Percentiles rank a stretch among this genome's conserved stretches.
Conservation (phyloP, 2,888 invertebrate genomes). For the Lasioglossum morio region DNA sequence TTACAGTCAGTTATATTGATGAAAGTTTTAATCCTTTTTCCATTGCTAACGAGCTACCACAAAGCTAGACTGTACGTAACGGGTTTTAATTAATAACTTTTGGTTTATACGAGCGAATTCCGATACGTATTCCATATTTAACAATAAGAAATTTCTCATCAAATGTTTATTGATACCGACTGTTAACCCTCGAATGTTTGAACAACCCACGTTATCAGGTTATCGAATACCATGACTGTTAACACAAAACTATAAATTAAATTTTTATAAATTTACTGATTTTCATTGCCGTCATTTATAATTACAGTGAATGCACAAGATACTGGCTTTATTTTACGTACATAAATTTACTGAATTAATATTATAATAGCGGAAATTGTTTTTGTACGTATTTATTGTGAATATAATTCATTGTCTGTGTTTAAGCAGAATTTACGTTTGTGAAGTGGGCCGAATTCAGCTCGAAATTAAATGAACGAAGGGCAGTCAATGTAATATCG, state of each 20-base stretch:
- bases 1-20: slow-evolving; percentile 30
- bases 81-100: slow-evolving; percentile 37
- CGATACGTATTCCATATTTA: not conserved
- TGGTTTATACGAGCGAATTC: not conserved
- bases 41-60: slow-evolving; percentile 23
- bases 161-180: not conserved
- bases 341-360: not conserved
- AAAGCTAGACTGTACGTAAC: slow-evolving; percentile 1
- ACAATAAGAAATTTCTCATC: not conserved
- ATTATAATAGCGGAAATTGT: not conserved
- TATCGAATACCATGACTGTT: not conserved
- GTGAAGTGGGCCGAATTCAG: not conserved
- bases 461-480: not conserved
- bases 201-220: not conserved
- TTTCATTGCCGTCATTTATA: not conserved
- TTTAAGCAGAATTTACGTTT: not conserved
- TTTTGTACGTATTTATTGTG: not conserved
- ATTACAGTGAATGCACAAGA: not conserved
- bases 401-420: not conserved
- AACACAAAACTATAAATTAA: not conserved
- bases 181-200: not conserved
- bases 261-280: not conserved
- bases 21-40: slow-evolving; percentile 17
- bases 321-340: not conserved
- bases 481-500: no score